A percentile compares a stretch with the other conserved stretches of the same genome.
These are phyloP conservation scores for Scortum barcoo DNA, from an alignment of 2,113 vertebrate genomes.

Conservation along the genomic window DNA sequence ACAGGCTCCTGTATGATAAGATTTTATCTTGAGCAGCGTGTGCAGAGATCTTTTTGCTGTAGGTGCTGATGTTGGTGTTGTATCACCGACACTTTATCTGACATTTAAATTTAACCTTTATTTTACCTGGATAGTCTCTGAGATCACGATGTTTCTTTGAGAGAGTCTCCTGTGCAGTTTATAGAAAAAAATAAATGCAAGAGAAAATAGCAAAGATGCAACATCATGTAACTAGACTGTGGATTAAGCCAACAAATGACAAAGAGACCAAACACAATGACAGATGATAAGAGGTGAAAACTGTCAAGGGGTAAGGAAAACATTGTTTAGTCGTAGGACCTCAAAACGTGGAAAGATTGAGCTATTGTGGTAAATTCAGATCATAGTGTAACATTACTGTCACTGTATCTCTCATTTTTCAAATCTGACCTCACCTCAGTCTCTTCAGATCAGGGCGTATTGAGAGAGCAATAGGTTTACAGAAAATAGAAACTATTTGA, in stretches of 20 bases:
- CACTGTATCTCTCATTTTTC: background rate
- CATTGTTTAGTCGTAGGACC: background rate
- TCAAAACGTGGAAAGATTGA: background rate
- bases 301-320: background rate
- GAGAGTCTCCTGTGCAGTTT: background rate
- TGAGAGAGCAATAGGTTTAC: background rate
- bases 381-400: background rate
- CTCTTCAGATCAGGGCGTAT: background rate
- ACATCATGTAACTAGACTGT: background rate
- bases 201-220: background rate
- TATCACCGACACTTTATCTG: background rate
- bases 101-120: constrained; percentile 6
- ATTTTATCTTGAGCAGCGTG: constrained; percentile 23
- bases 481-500: background rate
- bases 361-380: background rate
- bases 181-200: background rate
- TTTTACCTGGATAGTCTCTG: background rate
- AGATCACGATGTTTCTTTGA: background rate
- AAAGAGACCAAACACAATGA: background rate
- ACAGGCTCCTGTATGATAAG: constrained; percentile 2
- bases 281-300: background rate
- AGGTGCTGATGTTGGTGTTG: background rate
- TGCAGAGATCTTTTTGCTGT: background rate
- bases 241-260: background rate
- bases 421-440: background rate